Evolutionary conservation across 2,113 vertebrate genomes (phyloP).

Genomic region (Aleadryas rufinucha): DNA sequence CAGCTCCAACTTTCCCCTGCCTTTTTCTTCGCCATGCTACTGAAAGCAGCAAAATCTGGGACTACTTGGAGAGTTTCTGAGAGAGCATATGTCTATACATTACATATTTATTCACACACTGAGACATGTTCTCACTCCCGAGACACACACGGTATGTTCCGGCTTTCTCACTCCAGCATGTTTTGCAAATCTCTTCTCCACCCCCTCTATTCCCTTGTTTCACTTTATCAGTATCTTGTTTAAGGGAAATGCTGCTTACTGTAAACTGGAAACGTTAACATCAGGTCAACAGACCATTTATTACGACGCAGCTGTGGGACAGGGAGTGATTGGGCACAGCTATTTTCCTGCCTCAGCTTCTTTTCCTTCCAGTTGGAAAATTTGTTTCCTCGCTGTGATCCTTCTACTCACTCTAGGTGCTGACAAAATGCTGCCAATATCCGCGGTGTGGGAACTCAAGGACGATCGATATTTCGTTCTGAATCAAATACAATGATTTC

Average conservation of each 20-base stretch:
- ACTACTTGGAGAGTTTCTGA: not conserved
- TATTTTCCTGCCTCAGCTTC: not conserved
- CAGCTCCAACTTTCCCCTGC: not conserved
- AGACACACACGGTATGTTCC: slow-evolving; percentile 52
- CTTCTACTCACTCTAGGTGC: not conserved
- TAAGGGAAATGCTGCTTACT: slow-evolving; percentile 31
- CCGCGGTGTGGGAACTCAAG: slow-evolving; percentile 2
- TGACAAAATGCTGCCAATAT: slow-evolving; percentile 57
- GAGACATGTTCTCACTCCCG: slow-evolving; percentile 45
- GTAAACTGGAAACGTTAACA: slow-evolving; percentile 7
- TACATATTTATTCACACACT: slow-evolving; percentile 59
- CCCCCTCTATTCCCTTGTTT: slow-evolving; percentile 26
- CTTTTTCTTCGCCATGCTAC: not conserved
- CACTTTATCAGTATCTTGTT: slow-evolving; percentile 23
- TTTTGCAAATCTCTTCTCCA: slow-evolving; percentile 58
- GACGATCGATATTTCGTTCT: slow-evolving; percentile 30
- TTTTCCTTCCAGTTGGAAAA: slow-evolving; percentile 33
- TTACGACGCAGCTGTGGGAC: slow-evolving; percentile 17
- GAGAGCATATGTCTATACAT: slow-evolving; percentile 51
- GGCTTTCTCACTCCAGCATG: slow-evolving; percentile 57
- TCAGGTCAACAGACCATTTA: slow-evolving; percentile 54
- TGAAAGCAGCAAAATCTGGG: not conserved
- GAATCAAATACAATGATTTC: slow-evolving; percentile 56
- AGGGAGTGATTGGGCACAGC: not conserved
- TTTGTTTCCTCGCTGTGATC: slow-evolving; percentile 57